Percentiles rank a stretch among this genome's conserved stretches.
Evolutionary conservation across 2,113 vertebrate genomes (phyloP).

Genomic region (Gila orcuttii): DNA sequence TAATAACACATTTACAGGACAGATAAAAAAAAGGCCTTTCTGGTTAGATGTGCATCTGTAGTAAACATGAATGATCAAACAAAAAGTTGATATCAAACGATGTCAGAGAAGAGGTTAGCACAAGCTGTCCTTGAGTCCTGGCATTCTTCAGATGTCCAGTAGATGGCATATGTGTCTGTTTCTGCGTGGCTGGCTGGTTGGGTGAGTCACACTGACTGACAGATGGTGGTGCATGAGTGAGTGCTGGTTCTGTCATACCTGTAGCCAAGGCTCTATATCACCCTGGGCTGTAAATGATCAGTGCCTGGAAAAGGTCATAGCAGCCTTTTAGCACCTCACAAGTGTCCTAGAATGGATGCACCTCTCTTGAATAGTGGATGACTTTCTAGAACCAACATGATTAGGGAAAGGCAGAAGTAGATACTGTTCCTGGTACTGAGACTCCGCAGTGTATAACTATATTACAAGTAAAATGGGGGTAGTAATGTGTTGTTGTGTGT

Average conservation of each 20-base stretch:
- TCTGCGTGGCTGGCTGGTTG: constrained; percentile 32
- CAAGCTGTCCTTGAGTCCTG: constrained; percentile 23
- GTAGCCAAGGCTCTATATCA: constrained; percentile 50
- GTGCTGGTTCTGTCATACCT: constrained; percentile 38
- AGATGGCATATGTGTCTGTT: constrained; percentile 69
- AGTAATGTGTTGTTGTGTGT: background rate
- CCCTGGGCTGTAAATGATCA: constrained; percentile 63
- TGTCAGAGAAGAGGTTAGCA: background rate
- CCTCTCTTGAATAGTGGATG: constrained; percentile 36
- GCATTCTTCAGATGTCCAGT: constrained; percentile 61
- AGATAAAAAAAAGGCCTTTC: background rate
- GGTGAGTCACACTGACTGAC: constrained; percentile 46
- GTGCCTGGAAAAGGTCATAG: constrained; percentile 66
- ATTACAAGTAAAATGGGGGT: background rate
- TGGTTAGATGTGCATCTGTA: background rate
- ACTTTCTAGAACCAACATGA: constrained; percentile 18
- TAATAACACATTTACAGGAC: background rate
- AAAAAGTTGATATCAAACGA: background rate
- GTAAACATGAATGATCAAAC: background rate
- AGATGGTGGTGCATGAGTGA: constrained; percentile 1
- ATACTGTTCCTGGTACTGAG: background rate
- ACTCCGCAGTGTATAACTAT: background rate
- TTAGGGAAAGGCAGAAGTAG: background rate
- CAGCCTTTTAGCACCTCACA: constrained; percentile 58
- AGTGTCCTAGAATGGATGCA: constrained; percentile 63